Evolutionary conservation across 2,888 invertebrate species (phyloP).

Genomic region (Drosophila melanosoma): DNA sequence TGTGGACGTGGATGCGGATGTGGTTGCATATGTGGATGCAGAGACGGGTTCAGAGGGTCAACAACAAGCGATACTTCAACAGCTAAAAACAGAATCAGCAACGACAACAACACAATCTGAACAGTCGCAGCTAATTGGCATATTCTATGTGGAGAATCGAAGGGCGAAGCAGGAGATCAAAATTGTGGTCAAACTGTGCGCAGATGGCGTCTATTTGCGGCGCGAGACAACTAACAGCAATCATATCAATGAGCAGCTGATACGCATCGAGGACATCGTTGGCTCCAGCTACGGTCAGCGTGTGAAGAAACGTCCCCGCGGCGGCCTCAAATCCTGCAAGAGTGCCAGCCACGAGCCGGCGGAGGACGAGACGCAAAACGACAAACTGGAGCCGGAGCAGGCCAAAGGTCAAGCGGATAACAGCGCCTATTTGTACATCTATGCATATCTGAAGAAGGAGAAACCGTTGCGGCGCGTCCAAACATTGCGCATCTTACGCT

Average conservation of each 20-base stretch:
- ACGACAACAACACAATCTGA: neutral
- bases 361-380: conserved; percentile 17
- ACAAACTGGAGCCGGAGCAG: conserved; percentile 11
- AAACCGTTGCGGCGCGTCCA: conserved; percentile 90
- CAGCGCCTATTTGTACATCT: conserved; percentile 94
- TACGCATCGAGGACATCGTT: conserved; percentile 90
- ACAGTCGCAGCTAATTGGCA: conserved; percentile 68
- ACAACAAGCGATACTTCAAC: conserved; percentile 1
- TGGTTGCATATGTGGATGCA: neutral
- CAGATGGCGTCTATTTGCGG: conserved; percentile 90
- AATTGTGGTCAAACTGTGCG: conserved; percentile 91
- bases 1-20: neutral
- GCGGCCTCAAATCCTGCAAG: conserved; percentile 88
- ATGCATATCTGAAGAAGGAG: conserved; percentile 91
- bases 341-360: conserved; percentile 84
- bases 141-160: conserved; percentile 85
- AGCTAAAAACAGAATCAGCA: neutral
- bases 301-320: conserved; percentile 68
- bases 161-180: conserved; percentile 92
- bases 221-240: conserved; percentile 89
- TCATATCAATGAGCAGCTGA: conserved; percentile 89
- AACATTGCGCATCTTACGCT: conserved; percentile 92
- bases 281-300: conserved; percentile 89
- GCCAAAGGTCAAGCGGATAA: conserved; percentile 88
- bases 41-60: conserved; percentile 1